phyloP scores from a whole-genome alignment of 2,797 vertebrate genomes.

The Acropternis orthonyx region DNA sequence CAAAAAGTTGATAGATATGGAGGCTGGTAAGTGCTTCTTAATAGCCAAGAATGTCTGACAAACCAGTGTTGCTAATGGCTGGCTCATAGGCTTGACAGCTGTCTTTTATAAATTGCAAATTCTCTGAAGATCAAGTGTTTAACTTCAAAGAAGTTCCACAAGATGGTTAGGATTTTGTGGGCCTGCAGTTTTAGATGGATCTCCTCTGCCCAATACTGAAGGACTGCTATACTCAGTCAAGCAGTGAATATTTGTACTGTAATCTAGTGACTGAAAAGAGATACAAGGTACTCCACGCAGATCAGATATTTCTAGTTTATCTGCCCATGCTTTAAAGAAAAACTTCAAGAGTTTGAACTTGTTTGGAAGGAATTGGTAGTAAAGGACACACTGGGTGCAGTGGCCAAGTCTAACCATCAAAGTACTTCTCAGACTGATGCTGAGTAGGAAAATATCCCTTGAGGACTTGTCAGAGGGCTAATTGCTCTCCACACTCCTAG shows the following conservation, averaged over 20 bases:
- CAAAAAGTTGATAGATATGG: not conserved
- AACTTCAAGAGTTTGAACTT: not conserved
- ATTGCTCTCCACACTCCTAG: not conserved
- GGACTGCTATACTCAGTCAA: not conserved
- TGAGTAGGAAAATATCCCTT: not conserved
- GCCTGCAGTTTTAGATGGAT: not conserved
- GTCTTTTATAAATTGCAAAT: not conserved
- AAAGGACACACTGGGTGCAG: not conserved
- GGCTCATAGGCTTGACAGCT: fast-evolving
- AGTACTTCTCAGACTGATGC: not conserved
- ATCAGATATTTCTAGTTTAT: not conserved
- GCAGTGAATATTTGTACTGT: not conserved
- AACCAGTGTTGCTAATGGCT: not conserved
- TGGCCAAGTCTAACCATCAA: not conserved
- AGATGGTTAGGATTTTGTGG: not conserved
- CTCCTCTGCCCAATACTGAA: not conserved
- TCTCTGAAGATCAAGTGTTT: not conserved
- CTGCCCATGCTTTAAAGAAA: not conserved
- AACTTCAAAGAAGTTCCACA: not conserved
- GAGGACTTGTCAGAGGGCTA: not conserved
- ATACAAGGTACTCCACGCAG: not conserved
- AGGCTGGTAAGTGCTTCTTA: not conserved
- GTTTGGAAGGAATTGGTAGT: not conserved
- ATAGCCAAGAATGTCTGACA: not conserved
- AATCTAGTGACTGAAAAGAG: not conserved